A percentile compares a stretch with the other conserved stretches of the same genome.
phyloP scores from a whole-genome alignment of 2,888 invertebrate species.

The Tupiocoris notatus region DNA sequence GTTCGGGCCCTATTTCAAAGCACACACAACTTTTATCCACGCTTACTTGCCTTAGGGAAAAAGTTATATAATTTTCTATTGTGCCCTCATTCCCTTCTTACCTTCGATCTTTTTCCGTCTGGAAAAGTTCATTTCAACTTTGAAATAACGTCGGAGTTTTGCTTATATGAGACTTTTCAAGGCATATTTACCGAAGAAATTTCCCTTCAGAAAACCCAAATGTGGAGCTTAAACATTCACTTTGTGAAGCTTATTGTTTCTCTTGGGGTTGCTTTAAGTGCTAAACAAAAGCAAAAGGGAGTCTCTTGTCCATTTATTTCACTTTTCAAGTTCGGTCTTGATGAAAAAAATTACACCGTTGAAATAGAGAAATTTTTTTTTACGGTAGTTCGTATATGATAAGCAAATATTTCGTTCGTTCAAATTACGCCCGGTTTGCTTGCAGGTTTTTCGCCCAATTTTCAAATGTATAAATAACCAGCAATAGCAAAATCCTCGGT shows the following conservation, averaged over 20 bases:
- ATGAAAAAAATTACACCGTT: too few species aligned
- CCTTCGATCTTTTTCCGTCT: slow-evolving; percentile 21
- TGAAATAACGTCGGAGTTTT: slow-evolving; percentile 31
- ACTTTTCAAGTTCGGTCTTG: neutral
- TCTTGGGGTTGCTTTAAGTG: neutral
- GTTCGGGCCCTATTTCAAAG: slow-evolving; percentile 15
- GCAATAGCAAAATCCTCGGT: too few species aligned
- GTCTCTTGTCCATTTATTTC: neutral
- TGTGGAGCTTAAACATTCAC: slow-evolving; percentile 29
- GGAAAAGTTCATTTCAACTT: slow-evolving; percentile 32
- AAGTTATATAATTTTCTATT: slow-evolving; percentile 35
- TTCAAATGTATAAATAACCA: too few species aligned
- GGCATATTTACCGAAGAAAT: slow-evolving; percentile 34
- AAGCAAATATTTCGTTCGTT: too few species aligned
- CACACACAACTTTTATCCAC: slow-evolving; percentile 27
- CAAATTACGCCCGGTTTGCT: too few species aligned
- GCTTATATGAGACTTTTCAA: slow-evolving; percentile 23
- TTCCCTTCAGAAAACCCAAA: slow-evolving; percentile 23
- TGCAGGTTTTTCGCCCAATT: too few species aligned
- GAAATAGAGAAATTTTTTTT: too few species aligned
- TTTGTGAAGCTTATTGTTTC: slow-evolving; percentile 13
- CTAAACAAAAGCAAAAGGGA: neutral
- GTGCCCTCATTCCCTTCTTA: slow-evolving; percentile 7
- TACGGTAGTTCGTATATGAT: too few species aligned
- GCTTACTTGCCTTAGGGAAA: slow-evolving; percentile 20